A percentile compares a stretch with the other conserved stretches of the same genome.
Evolutionary conservation across 1,140 invertebrate species (phyloP).

Genomic region (Bombus waltoni): DNA sequence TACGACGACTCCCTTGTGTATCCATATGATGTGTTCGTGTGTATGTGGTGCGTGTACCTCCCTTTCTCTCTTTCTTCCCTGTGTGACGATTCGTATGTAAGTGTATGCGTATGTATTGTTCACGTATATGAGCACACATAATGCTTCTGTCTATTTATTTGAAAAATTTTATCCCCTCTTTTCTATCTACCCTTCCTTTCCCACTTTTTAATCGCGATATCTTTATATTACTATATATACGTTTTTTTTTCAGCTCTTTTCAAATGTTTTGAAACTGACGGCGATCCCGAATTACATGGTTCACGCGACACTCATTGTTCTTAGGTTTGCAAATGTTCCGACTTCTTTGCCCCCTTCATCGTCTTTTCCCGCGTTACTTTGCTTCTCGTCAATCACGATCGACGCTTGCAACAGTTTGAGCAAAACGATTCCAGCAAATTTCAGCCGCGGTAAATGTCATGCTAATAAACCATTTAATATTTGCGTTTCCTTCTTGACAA

Average conservation of each 20-base stretch:
- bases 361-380: slow-evolving; percentile 8
- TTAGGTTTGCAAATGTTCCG: neutral
- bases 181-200: slow-evolving; percentile 8
- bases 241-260: neutral
- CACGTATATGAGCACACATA: slow-evolving; percentile 16
- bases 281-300: slow-evolving; percentile 31
- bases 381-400: neutral
- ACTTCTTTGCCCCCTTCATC: slow-evolving; percentile 5
- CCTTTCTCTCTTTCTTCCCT: neutral
- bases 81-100: slow-evolving; percentile 27
- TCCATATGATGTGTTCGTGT: slow-evolving; percentile 29
- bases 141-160: slow-evolving; percentile 47
- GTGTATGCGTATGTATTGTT: slow-evolving; percentile 9
- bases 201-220: neutral
- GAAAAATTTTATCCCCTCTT: slow-evolving; percentile 28
- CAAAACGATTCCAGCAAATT: slow-evolving; percentile 25
- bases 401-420: neutral
- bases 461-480: slow-evolving; percentile 2
- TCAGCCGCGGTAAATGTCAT: neutral
- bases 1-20: slow-evolving; percentile 49
- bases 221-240: slow-evolving; percentile 25
- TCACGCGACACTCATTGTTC: slow-evolving; percentile 34
- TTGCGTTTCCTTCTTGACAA: slow-evolving; percentile 27
- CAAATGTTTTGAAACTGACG: slow-evolving; percentile 7
- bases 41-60: slow-evolving; percentile 21